phyloP scores from a whole-genome alignment of 2,888 invertebrate species.

The Empis stercorea region DNA sequence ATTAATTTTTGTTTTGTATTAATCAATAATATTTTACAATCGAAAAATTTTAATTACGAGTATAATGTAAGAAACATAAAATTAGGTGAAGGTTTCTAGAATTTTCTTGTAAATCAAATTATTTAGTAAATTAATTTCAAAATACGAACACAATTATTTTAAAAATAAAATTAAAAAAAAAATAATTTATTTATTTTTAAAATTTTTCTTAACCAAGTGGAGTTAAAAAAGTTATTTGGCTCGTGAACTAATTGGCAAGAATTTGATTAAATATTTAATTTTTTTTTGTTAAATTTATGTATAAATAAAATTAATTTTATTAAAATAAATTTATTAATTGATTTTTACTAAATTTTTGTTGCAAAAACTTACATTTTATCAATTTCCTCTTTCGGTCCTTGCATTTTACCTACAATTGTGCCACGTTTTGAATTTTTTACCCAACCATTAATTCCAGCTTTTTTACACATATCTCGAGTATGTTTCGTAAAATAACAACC shows the following conservation, averaged over 20 bases:
- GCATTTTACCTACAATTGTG: constrained; percentile 80
- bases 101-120: too few species aligned
- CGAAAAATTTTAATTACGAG: too few species aligned
- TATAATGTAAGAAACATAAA: too few species aligned
- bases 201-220: too few species aligned
- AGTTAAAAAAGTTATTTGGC: constrained; percentile 1
- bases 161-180: too few species aligned
- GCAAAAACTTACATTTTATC: constrained; percentile 74
- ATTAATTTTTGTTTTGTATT: background rate
- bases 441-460: constrained; percentile 73
- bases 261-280: background rate
- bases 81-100: too few species aligned
- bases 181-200: too few species aligned
- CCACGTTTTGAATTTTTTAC: constrained; percentile 81
- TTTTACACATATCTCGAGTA: constrained; percentile 64
- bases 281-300: background rate
- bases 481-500: constrained; percentile 82
- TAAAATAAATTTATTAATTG: too few species aligned
- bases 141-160: too few species aligned
- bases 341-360: constrained; percentile 1
- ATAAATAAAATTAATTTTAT: too few species aligned
- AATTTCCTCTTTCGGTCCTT: constrained; percentile 63
- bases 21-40: too few species aligned
- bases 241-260: constrained; percentile 6
- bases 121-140: too few species aligned